Evolutionary conservation across 2,888 invertebrate species (phyloP), one percentile per base, ranked within the genome.

Genomic region (Cosmopolites sordidus): DNA sequence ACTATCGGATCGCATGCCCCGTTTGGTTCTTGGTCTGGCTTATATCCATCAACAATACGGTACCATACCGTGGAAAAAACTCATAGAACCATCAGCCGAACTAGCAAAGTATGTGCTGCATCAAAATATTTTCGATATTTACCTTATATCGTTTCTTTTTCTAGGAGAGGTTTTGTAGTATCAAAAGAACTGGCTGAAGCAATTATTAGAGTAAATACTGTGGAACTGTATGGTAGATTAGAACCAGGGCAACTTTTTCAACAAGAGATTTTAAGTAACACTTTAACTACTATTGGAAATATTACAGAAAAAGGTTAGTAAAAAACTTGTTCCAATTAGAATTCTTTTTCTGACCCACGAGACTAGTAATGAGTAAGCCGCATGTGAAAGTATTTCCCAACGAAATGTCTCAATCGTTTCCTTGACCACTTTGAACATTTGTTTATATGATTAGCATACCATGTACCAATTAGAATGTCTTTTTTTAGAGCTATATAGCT

Each of bases 21-120:
- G 81, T 43, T 71, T 84, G 59, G 70, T 86, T 14, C 71, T 75
- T 55, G 84, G 84, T 11, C 73, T 84, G 56, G 77, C 78, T 57
- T 71, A 75, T 60, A 76, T 81, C 2, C 83, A 84, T 67, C 66
- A 73, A 55, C 68, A 73, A 43, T 79, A 76, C 67, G 84, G 84
- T 1, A 73, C 70, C 49, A 66, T 83, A 46, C 66, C 79, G 1
- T 86, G 86, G 86, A 67, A 69, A 43, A 72, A 76, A n/a, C 63
- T 86, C 11, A 71, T 86, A 37, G 65, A 76, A 62, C 84, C 84
- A 12, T 73, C 83, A 1, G 76, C 78, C n/a, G 63, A 73, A 38
- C 67, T 85, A 62, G 82, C 83, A 14, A 75, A 69, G 78, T 78
- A 70, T 33, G 5, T 12, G 4, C 11, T 9, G 11, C 11, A 33